Evolutionary conservation across 1,140 invertebrate genomes (phyloP), one percentile per base, ranked within the genome.

Genomic region (Hypsibius dujardini): DNA sequence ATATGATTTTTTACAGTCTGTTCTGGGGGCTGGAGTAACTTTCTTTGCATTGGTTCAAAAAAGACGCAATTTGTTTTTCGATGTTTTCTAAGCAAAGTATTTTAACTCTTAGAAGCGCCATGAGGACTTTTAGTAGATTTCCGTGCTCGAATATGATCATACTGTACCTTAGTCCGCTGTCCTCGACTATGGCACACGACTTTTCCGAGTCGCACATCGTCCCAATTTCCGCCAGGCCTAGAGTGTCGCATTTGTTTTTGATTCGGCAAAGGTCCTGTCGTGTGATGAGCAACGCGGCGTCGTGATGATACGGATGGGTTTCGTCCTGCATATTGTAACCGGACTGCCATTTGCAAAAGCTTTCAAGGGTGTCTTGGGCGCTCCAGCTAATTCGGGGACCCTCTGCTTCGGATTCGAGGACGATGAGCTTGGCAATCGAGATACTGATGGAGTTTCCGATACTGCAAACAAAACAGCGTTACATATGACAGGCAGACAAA

Each of bases 111-210:
- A n/a, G n/a, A n/a, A n/a, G n/a, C n/a, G n/a, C n/a, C n/a, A n/a
- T n/a, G n/a, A n/a, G n/a, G n/a, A n/a, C n/a, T n/a, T n/a, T n/a
- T n/a, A n/a, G n/a, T n/a, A n/a, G n/a, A n/a, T n/a, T n/a, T n/a
- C n/a, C n/a, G n/a, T n/a, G n/a, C n/a, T n/a, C n/a, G n/a, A n/a
- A n/a, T n/a, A n/a, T n/a, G n/a, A n/a, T n/a, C n/a, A n/a, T n/a
- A n/a, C n/a, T n/a, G n/a, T n/a, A n/a, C n/a, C n/a, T n/a, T 2
- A 95, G 82, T 1, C 92, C 92, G 76, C 90, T 92, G 76, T 95
- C 92, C 78, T 89, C 88, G 46, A 92, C 88, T 72, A 95, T 86
- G 3, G 91, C 87, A 79, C 92, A 95, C 75, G 87, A 88, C 14
- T 85, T 83, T 67, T 83, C 79, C 0, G 82, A 80, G 72, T 86